Evolutionary conservation across 2,888 invertebrate species (phyloP), one percentile per base, ranked within the genome.

Genomic region (Leistus spinibarbis): DNA sequence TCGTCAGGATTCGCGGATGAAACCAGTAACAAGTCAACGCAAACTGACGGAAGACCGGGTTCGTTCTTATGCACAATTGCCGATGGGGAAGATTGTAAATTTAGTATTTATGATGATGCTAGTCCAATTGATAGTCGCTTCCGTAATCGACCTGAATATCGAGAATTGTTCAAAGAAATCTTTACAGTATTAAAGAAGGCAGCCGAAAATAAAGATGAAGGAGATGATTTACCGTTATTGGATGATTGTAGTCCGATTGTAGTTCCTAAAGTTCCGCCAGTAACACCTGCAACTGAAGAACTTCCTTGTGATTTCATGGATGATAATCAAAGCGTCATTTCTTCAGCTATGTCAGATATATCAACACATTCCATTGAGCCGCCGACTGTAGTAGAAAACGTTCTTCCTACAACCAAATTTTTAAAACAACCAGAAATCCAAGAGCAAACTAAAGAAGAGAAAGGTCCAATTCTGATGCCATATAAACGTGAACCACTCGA

Each of bases 1-100:
- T 94, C 94, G 16, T 95, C 95, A 0, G 94, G 93, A 9, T 95
- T 93, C 83, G 91, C 92, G 0, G 95, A 95, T 81, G 95, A 95
- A 84, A 94, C 93, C 0, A 92, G 92, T 84, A 94, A 93, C 84
- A 95, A 94, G 82, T 89, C 89, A 1, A 95, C 95, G 3, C 95
- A 95, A 82, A 95, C 95, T 0, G 95, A 95, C 77, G 90, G 89
- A 54, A 88, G 92, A 10, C 91, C 92, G 0, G 95, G 94, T n/a
- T 93, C 93, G 16, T 93, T 95, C 84, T 86, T 95, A 68, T 95
- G 94, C 86, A 93, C 94, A 0, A 94, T 95, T 77, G 93, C 92
- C 69, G 95, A 95, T 82, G 95, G 95, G 10, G 94, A 94, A 79
- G 93, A 95, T 83, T 94, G 94, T 83, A 92, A 93, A 79, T 93